These are phyloP conservation scores for Thamnophis elegans DNA, from an alignment of 2,797 vertebrate genomes.

Conservation along the genomic window DNA sequence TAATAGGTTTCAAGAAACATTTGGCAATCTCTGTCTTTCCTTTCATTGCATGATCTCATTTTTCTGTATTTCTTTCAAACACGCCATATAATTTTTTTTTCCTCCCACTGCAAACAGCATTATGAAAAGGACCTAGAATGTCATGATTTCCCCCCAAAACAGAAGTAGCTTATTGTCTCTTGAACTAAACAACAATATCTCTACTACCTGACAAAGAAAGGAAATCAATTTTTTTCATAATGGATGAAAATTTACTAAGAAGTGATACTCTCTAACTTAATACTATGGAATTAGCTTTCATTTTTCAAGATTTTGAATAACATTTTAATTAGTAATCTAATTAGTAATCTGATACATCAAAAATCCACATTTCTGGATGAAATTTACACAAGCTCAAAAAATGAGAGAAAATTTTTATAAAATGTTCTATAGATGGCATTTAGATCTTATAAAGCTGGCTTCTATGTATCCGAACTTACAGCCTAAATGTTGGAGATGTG, in stretches of 20 bases:
- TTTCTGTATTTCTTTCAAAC: not conserved
- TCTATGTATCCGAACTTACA: no score
- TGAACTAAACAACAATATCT: not conserved
- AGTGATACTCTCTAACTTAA: not conserved
- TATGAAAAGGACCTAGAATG: no score
- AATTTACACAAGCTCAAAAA: no score
- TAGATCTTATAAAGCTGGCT: no score
- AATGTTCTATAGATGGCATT: no score
- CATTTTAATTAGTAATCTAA: conserved; percentile 14
- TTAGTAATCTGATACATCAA: not conserved
- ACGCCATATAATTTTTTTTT: not conserved
- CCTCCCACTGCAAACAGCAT: not conserved
- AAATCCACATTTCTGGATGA: no score
- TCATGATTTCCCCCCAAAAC: not conserved
- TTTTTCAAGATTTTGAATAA: not conserved
- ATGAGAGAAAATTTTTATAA: no score
- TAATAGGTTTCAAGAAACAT: not conserved
- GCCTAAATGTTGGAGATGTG: no score
- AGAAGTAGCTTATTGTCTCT: not conserved
- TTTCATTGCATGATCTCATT: not conserved
- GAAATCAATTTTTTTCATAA: not conserved
- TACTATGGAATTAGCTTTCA: not conserved
- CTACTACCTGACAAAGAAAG: not conserved
- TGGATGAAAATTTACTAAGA: not conserved
- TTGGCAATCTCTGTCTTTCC: not conserved